Percentiles rank a stretch among this genome's conserved stretches.
phyloP scores from a whole-genome alignment of 2,113 vertebrate species.

The Microtus montanus region DNA sequence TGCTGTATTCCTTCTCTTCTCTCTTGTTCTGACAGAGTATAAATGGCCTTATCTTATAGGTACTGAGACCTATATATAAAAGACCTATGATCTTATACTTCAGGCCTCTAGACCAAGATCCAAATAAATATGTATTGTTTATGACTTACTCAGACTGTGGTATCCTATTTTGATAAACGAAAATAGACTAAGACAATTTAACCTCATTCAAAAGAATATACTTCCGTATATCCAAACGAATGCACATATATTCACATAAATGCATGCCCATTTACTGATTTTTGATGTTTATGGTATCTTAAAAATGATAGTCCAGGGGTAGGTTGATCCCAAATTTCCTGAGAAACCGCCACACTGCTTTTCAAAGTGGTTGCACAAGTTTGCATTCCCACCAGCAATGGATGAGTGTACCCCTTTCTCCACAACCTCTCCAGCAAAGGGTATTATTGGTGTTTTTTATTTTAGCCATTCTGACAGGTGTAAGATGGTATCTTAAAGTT shows the following conservation, averaged over 20 bases:
- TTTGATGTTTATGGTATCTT: neutral
- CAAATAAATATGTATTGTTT: neutral
- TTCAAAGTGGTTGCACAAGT: no score
- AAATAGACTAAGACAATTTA: neutral
- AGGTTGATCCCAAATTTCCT: no score
- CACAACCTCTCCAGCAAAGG: no score
- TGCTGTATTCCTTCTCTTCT: neutral
- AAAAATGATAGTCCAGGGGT: neutral
- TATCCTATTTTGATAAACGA: neutral
- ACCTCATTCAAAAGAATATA: neutral
- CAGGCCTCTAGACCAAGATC: neutral
- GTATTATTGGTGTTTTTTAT: no score
- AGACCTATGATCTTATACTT: neutral
- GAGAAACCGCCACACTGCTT: no score
- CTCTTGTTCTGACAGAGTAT: neutral
- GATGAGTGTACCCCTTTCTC: no score
- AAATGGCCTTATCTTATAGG: neutral
- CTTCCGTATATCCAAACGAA: no score
- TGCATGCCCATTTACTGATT: neutral
- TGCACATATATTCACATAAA: neutral
- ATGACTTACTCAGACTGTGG: neutral
- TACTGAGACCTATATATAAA: neutral
- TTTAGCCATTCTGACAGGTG: no score
- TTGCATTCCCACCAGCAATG: no score
- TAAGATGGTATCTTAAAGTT: no score